Evolutionary conservation across 64 coral and sea anemone genomes (phyloP), one percentile per base, ranked within the genome.

Genomic region (Montipora sp.): DNA sequence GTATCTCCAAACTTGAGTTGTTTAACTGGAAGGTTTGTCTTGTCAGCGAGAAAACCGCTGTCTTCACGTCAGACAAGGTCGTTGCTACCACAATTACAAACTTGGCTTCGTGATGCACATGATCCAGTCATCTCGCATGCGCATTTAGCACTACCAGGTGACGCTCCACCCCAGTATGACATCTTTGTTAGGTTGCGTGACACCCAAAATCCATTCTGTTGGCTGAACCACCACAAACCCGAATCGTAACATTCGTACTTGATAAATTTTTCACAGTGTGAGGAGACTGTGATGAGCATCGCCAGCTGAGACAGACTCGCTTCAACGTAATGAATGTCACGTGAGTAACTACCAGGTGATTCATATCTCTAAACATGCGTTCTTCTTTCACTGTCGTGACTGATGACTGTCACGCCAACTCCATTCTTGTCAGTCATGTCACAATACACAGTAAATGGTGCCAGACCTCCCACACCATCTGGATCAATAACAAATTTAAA

Each of bases 71-170:
- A 78, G 4, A 14, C 23, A 46, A 16, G 13, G 2, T 46, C 43
- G 18, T 78, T 78, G 3, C 13, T 47, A 78, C 43, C 76, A 51
- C 76, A 78, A 18, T 78, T 78, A 78, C 76, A 78, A 46, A n/a
- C 48, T 11, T 16, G 7, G 13, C n/a, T 51, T 8, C 8, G 14
- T 8, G 4, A 5, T 1, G 2, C 76, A 78, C 76, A 78, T 51
- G 76, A 47, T 7, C 36, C 18, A 11, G 76, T 51, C 48, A 78
- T 18, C 76, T 43, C 76, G 76, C 76, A 78, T 78, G 76, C 76
- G 76, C 76, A 78, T 23, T 47, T 78, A 18, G 14, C 48, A 24
- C 76, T 78, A 23, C 76, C 76, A 16, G 43, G 43, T 46, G 20
- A 51, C 36, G 76, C 76, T 46, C 76, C 76, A 18, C 76, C 76